Percentiles rank a stretch among this genome's conserved stretches.
phyloP scores from a whole-genome alignment of 2,113 vertebrate species.

The Brachirus orientalis region DNA sequence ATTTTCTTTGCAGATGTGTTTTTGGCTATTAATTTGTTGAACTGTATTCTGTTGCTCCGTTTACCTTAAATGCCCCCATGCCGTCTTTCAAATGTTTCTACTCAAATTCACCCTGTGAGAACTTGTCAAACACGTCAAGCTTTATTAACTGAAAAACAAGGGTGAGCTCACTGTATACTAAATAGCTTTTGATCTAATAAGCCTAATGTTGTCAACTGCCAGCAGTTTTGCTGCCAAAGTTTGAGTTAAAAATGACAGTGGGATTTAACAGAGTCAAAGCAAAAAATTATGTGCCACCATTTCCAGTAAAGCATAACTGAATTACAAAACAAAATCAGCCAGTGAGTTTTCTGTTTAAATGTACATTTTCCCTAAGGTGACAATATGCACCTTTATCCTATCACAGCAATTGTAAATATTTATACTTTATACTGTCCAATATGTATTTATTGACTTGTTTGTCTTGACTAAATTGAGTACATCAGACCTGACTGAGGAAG shows the following conservation, averaged over 20 bases:
- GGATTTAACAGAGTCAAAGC: neutral
- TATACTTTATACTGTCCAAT: too few species aligned
- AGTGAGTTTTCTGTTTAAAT: too few species aligned
- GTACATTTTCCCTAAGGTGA: too few species aligned
- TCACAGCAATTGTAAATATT: too few species aligned
- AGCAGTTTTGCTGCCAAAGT: neutral
- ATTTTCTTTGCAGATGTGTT: too few species aligned
- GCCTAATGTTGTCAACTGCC: neutral
- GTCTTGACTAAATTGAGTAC: too few species aligned
- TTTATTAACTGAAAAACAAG: constrained; percentile 27
- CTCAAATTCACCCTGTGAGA: constrained; percentile 13
- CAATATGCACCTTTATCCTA: too few species aligned
- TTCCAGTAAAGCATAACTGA: too few species aligned
- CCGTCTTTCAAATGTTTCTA: constrained; percentile 3
- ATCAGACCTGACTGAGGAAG: too few species aligned
- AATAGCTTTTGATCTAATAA: neutral
- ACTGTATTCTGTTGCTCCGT: neutral
- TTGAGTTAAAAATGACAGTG: neutral
- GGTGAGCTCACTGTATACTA: neutral
- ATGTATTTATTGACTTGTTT: too few species aligned
- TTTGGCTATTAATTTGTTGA: neutral
- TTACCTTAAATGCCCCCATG: neutral
- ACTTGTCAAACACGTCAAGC: constrained; percentile 20
- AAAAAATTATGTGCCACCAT: too few species aligned
- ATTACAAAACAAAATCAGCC: too few species aligned